Conservation (phyloP, 2,113 vertebrate species). For the Marmota monax region DNA sequence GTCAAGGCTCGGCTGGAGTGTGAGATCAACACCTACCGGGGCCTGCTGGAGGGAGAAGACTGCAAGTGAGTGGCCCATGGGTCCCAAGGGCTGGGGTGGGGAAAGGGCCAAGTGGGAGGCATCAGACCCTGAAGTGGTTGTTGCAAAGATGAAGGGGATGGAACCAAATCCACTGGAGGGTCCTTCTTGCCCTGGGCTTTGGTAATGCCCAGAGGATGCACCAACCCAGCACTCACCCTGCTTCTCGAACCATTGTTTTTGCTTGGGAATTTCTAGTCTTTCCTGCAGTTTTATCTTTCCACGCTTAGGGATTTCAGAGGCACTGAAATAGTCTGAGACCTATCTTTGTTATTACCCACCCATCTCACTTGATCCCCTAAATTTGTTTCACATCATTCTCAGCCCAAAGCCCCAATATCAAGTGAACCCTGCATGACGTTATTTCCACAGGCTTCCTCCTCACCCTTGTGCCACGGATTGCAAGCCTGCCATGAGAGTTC, state of each 20-base stretch:
- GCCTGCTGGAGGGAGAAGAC: slow-evolving; percentile 81
- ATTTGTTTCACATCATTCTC: not conserved
- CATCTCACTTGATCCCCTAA: not conserved
- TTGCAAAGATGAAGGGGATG: not conserved
- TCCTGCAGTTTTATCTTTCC: not conserved
- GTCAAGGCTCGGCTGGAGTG: slow-evolving; percentile 82
- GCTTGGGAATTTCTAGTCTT: not conserved
- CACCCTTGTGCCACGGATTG: slow-evolving; percentile 70
- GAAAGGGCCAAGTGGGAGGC: rapidly evolving
- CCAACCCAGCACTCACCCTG: rapidly evolving
- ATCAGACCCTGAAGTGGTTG: not conserved
- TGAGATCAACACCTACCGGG: slow-evolving; percentile 83
- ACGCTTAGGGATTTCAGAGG: not conserved
- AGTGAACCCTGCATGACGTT: not conserved
- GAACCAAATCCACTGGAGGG: not conserved
- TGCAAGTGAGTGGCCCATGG: slow-evolving; percentile 69
- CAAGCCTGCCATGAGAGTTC: not conserved
- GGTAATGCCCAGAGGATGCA: not conserved
- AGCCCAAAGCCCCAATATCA: not conserved
- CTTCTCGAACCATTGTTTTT: not conserved
- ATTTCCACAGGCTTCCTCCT: slow-evolving; percentile 73
- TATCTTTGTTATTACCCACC: not conserved
- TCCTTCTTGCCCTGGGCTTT: not conserved
- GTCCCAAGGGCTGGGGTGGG: not conserved
- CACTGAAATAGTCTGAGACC: not conserved